Evolutionary conservation across 37 sponge, comb jelly and placozoan genomes (phyloP), one percentile per base, ranked within the genome.

Genomic region (Theonella swinhoei): DNA sequence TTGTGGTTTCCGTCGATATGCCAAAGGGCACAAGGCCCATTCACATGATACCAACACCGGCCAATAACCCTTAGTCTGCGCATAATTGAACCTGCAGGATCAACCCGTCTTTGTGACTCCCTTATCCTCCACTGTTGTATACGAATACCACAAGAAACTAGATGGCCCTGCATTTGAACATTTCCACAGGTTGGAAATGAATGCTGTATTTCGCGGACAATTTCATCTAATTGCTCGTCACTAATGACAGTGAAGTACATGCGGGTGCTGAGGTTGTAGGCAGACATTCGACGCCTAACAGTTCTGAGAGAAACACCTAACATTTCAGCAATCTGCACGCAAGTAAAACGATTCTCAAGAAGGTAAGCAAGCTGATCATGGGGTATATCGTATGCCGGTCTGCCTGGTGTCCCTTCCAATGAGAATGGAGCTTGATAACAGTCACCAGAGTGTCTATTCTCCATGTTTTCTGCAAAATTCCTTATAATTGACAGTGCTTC

Each of bases 351-450:
- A 35, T 20, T 39, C 41, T 85, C 78, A 42, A 85, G 20, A 17
- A 85, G 79, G 43, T 42, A 79, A 28, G 3, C 40, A 17, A 86
- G 72, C 37, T 86, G 87, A 11, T 72, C 74, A 59, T 25, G 26
- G 8, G 87, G 25, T 39, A 86, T 86, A 36, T 39, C 72, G 36
- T 79, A 67, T 28, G 29, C 20, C 23, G 79, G 87, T 41, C 87
- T 32, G 36, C 87, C 79, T n/a, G n/a, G n/a, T n/a, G n/a, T n/a
- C n/a, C n/a, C n/a, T n/a, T n/a, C n/a, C n/a, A n/a, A n/a, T n/a
- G n/a, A n/a, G n/a, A n/a, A n/a, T n/a, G n/a, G n/a, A n/a, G n/a
- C n/a, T n/a, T n/a, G n/a, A n/a, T n/a, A n/a, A n/a, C n/a, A n/a
- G n/a, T n/a, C n/a, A n/a, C n/a, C n/a, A n/a, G n/a, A n/a, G n/a